A percentile compares a stretch with the other conserved stretches of the same genome.
phyloP scores from a whole-genome alignment of 2,888 invertebrate species.

The Marronus borbonicus region DNA sequence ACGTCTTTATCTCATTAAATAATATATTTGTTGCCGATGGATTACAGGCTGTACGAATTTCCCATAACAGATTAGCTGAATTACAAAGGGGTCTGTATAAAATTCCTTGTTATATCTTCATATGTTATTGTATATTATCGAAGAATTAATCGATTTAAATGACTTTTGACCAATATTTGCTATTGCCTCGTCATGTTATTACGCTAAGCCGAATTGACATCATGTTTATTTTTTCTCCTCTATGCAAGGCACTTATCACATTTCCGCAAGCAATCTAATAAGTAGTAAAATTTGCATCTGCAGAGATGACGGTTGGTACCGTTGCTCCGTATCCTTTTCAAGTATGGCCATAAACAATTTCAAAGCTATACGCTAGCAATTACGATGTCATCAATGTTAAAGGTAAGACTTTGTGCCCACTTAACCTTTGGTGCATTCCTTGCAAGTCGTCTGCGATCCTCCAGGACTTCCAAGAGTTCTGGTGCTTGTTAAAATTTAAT shows the following conservation, averaged over 20 bases:
- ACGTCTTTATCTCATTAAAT: too few relatives aligned
- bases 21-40: too few relatives aligned
- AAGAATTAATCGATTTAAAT: too few relatives aligned
- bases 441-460: background rate
- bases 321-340: background rate
- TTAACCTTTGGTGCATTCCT: slow-evolving; percentile 24
- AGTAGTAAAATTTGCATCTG: slow-evolving; percentile 14
- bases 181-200: too few relatives aligned
- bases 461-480: background rate
- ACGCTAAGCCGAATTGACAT: too few relatives aligned
- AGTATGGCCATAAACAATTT: slow-evolving; percentile 11
- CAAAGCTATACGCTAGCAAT: slow-evolving; percentile 13
- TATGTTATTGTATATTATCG: too few relatives aligned
- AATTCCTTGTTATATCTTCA: too few relatives aligned
- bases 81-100: too few relatives aligned
- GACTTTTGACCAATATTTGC: too few relatives aligned
- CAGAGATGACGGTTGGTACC: background rate
- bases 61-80: too few relatives aligned
- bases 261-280: background rate
- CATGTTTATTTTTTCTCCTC: too few relatives aligned
- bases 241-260: background rate
- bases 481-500: background rate
- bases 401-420: slow-evolving; percentile 16
- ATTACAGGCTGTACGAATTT: too few relatives aligned
- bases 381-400: slow-evolving; percentile 25